Evolutionary conservation across 2,113 vertebrate genomes (phyloP).

Genomic region (Nettapus auritus): DNA sequence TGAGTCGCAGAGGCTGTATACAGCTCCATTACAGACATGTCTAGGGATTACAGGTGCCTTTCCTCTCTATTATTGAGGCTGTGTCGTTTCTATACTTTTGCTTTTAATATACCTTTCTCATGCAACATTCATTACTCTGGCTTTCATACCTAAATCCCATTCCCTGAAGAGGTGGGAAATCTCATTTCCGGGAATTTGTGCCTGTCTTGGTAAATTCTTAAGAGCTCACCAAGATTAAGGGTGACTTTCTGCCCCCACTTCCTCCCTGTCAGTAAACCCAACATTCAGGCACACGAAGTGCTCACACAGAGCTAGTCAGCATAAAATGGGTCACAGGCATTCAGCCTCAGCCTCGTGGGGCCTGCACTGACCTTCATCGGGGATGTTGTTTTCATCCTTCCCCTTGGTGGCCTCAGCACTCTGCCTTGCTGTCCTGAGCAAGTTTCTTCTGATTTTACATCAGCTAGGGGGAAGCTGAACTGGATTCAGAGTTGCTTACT

Average conservation of each 20-base stretch:
- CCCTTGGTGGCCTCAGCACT: not conserved
- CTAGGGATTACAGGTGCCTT: slow-evolving; percentile 3
- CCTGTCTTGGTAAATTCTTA: not conserved
- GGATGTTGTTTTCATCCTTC: not conserved
- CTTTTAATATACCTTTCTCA: not conserved
- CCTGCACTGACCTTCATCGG: not conserved
- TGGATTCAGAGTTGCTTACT: not conserved
- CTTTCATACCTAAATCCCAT: not conserved
- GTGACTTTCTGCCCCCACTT: not conserved
- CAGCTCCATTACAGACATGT: not conserved
- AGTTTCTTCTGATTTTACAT: not conserved
- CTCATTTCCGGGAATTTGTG: slow-evolving; percentile 13
- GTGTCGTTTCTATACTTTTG: not conserved
- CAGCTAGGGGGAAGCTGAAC: not conserved
- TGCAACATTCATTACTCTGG: not conserved
- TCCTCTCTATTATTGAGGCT: not conserved
- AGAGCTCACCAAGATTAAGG: not conserved
- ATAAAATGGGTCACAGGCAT: not conserved
- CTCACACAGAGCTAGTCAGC: not conserved
- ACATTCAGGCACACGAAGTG: not conserved
- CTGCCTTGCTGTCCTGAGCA: not conserved
- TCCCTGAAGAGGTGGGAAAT: not conserved
- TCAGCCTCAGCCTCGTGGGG: not conserved
- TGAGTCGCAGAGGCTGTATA: not conserved
- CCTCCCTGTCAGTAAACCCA: not conserved